Evolutionary conservation across 2,797 vertebrate species (phyloP), one percentile per base, ranked within the genome.

Genomic region (Pristis pectinata): DNA sequence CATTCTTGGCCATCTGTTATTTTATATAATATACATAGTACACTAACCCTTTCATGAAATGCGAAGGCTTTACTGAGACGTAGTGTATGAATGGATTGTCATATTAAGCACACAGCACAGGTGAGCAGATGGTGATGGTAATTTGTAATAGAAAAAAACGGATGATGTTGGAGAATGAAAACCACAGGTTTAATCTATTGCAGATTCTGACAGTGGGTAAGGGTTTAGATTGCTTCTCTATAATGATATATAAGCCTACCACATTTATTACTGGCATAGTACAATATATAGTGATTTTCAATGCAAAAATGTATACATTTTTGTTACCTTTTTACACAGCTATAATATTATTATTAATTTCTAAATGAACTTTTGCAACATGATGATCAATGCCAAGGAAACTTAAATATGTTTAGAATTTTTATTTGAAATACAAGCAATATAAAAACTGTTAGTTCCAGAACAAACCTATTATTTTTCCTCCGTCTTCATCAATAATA

Each of bases 1-100:
- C 70, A 76, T 94, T 70, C 72, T 76, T 94, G 67, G 49, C 92
- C 92, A 94, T 94, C 92, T 94, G 92, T 76, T 94, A 56, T 94
- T 94, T 72, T 76, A 56, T 76, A 74, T 56, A 56, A 74, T 94
- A 94, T 76, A 94, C 49, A 76, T n/a, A 49, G 49, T 76, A 76
- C 67, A 94, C 92, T 74, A 94, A 93, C 92, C 64, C 92, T 72
- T 53, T 72, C 27, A 93, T 0, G 44, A 74, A 94, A 94, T 74
- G 27, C 72, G 56, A 94, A 34, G 41, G 72, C 49, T 76, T 76
- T 49, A 56, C 70, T 94, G 70, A 76, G 72, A 76, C 5, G 4
- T 3, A 74, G 92, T 53, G 41, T 76, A 76, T 94, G 92, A 94
- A 76, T 94, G 70, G 92, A 94, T 76, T 76, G 70, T n/a, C 92